A percentile compares a stretch with the other conserved stretches of the same genome.
These are phyloP conservation scores for Pocillopora verrucosa DNA, from an alignment of 64 coral and sea anemone genomes.

Conservation along the genomic window DNA sequence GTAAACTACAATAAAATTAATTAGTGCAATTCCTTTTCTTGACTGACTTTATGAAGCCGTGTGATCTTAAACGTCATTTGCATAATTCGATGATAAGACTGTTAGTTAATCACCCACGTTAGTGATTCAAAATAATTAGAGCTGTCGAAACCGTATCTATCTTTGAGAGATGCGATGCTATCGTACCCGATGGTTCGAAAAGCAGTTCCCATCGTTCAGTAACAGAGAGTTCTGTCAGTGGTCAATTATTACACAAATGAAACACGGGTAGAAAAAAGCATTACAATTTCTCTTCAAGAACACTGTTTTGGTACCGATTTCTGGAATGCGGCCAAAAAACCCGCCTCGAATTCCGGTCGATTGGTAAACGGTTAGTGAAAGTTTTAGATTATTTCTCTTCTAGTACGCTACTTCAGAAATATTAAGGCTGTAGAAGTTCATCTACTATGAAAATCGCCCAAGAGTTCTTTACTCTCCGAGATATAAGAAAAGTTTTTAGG, in stretches of 20 bases:
- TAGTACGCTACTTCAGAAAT: not conserved
- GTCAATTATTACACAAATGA: not conserved
- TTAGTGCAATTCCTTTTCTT: constrained; percentile 5
- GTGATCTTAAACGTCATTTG: constrained; percentile 18
- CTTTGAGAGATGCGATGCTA: not conserved
- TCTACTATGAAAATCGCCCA: not conserved
- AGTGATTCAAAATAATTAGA: constrained; percentile 21
- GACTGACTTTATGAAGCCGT: constrained; percentile 16
- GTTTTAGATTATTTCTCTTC: not conserved
- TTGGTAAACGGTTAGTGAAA: not conserved
- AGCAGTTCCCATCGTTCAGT: not conserved
- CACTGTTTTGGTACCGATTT: not conserved
- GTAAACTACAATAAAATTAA: not conserved
- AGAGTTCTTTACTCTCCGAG: not conserved
- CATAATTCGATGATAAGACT: not conserved
- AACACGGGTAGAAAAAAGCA: not conserved
- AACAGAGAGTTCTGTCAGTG: not conserved
- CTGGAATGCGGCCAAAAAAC: not conserved
- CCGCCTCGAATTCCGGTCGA: not conserved
- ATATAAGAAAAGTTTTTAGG: not conserved
- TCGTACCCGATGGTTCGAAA: not conserved
- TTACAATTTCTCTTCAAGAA: not conserved
- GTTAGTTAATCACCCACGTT: not conserved
- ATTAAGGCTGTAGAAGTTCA: not conserved
- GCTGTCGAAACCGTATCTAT: not conserved